A percentile compares a stretch with the other conserved stretches of the same genome.
Evolutionary conservation across 2,797 vertebrate species (phyloP).

Genomic region (Sarcophilus harrisii): DNA sequence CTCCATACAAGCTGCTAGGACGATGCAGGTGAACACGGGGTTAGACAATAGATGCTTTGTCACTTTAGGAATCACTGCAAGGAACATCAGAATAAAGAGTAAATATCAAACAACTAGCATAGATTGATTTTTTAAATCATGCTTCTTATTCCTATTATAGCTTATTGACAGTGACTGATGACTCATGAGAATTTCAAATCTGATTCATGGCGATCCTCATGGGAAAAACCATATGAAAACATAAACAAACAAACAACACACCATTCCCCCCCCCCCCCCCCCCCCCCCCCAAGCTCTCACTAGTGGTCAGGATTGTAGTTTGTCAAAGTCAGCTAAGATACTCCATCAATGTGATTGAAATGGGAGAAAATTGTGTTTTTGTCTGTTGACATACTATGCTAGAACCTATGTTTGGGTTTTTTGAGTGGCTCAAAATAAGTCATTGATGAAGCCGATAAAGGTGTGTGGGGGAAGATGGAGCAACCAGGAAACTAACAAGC

Average conservation of each 20-base stretch:
- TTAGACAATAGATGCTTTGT: constrained; percentile 97
- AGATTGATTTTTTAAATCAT: background rate
- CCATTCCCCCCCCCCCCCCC: background rate
- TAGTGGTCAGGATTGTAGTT: background rate
- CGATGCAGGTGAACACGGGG: constrained; percentile 98
- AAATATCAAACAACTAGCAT: fast-evolving
- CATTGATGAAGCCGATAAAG: background rate
- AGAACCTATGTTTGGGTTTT: background rate
- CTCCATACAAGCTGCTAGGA: constrained; percentile 98
- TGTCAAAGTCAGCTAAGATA: background rate
- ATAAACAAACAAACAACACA: background rate
- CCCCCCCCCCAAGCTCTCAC: background rate
- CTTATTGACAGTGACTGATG: background rate
- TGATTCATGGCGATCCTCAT: background rate
- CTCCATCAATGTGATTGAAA: background rate
- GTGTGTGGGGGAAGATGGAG: background rate
- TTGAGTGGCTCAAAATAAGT: background rate
- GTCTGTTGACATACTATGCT: background rate
- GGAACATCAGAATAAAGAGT: constrained; percentile 10
- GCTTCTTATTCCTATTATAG: background rate
- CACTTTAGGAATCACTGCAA: constrained; percentile 96
- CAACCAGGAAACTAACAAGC: background rate
- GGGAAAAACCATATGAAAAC: background rate
- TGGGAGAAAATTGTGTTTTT: background rate
- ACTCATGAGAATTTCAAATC: background rate